A percentile compares a stretch with the other conserved stretches of the same genome.
These are phyloP conservation scores for Xestia c-nigrum DNA, from an alignment of 2,888 invertebrate genomes.

Conservation along the genomic window DNA sequence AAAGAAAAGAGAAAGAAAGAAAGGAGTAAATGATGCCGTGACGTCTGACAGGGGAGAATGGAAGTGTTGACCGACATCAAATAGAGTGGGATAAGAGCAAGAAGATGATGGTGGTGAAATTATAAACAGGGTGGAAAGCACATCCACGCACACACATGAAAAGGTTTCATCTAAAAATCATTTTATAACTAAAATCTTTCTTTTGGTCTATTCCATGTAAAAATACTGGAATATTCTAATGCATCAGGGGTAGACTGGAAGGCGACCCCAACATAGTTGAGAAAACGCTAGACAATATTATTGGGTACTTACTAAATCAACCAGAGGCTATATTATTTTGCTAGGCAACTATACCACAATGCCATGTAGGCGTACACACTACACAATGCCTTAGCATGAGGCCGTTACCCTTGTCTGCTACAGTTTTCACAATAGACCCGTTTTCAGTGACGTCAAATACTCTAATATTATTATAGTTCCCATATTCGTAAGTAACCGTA, in stretches of 20 bases:
- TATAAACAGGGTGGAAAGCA: background rate
- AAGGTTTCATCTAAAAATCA: background rate
- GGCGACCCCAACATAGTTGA: background rate
- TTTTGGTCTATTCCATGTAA: no score
- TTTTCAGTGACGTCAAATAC: slow-evolving; percentile 10
- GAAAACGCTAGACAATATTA: background rate
- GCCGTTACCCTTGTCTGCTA: background rate
- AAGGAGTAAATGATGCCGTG: no score
- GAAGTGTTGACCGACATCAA: no score
- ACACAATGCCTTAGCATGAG: background rate
- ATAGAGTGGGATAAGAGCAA: no score
- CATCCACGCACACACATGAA: background rate
- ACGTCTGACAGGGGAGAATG: no score
- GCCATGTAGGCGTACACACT: no score
- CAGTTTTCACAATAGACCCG: slow-evolving; percentile 3
- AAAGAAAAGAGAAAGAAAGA: no score
- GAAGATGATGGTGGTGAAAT: no score
- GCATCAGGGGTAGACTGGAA: background rate
- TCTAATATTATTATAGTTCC: background rate
- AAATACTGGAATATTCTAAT: background rate
- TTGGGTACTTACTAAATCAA: background rate
- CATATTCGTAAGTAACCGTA: background rate
- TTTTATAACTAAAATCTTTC: background rate
- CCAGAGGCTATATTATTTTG: background rate
- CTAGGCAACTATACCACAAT: background rate